Evolutionary conservation across 2,888 invertebrate genomes (phyloP).

Genomic region (Nemoura dubitans): DNA sequence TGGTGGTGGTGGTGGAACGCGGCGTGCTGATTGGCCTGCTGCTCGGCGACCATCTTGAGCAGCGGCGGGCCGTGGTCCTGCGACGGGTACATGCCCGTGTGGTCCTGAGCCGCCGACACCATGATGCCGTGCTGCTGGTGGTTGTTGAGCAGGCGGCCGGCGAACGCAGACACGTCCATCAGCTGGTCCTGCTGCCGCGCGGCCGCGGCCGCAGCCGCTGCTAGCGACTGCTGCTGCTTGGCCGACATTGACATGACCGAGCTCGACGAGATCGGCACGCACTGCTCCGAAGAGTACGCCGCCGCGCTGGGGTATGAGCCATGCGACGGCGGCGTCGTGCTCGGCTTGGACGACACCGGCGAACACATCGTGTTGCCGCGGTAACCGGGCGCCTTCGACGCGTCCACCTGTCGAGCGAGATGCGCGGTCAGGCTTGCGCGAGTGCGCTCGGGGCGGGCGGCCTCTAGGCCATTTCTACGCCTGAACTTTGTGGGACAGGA

Average conservation of each 20-base stretch:
- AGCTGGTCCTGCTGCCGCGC: conserved; percentile 16
- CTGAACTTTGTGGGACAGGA: too few species aligned
- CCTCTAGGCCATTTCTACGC: too few species aligned
- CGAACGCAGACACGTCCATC: conserved; percentile 2
- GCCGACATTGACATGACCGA: conserved; percentile 39
- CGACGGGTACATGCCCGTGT: conserved; percentile 43
- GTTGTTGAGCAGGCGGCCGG: conserved; percentile 14
- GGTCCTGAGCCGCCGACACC: conserved; percentile 46
- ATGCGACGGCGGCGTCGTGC: conserved; percentile 56
- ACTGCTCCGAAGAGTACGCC: conserved; percentile 47
- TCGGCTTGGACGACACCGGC: conserved; percentile 73
- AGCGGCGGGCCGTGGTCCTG: conserved; percentile 52
- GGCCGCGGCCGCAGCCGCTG: not conserved
- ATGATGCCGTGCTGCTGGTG: conserved; percentile 45
- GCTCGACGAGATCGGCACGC: conserved; percentile 46
- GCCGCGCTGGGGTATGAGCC: conserved; percentile 43
- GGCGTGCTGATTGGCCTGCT: conserved; percentile 53
- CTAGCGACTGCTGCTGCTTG: conserved; percentile 41
- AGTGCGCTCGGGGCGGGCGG: too few species aligned
- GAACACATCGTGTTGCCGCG: conserved; percentile 82
- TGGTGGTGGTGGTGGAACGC: conserved; percentile 40
- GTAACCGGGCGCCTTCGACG: conserved; percentile 91
- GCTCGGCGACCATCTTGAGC: conserved; percentile 61
- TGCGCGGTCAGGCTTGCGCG: not conserved
- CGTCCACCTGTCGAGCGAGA: conserved; percentile 72